Evolutionary conservation across 2,888 invertebrate genomes (phyloP), one percentile per base, ranked within the genome.

Genomic region (Cephus spinipes): DNA sequence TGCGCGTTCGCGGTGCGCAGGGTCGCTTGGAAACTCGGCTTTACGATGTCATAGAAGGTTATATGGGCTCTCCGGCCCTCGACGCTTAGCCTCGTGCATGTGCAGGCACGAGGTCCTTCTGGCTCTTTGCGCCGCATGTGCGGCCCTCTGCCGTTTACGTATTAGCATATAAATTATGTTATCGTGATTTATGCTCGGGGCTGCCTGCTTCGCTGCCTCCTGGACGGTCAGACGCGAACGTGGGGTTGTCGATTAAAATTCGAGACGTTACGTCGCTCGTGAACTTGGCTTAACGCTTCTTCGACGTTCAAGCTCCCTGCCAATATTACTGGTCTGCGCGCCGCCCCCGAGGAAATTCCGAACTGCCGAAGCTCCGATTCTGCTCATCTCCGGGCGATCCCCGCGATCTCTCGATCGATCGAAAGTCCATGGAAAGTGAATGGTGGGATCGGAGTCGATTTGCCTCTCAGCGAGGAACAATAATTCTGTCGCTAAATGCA

Each of bases 111-210:
- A 30, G 31, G 31, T 32, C 71, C 55, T 33, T 71, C 71, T 69
- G 71, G 2, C 55, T 55, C 55, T 71, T 9, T 33, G 71, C 33
- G 71, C 23, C 71, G 71, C n/a, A 30, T 71, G 32, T 71, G 71
- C 71, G 31, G 12, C 71, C 12, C 74, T 36, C 71, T 75, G 71
- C 78, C 76, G 75, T 75, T 78, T 78, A 35, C 79, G 83, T 86
- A 90, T 90, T 90, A 90, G 89, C 90, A 90, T 90, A 90, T 90
- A 90, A 90, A 90, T 90, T 90, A 90, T 89, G 88, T 85, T 89
- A 89, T 88, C 90, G 88, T 90, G 90, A 90, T 90, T 90, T 90
- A 90, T 88, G 89, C 84, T 81, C 79, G 76, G 68, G 82, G 83
- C 84, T 73, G 78, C 74, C 77, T 77, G 77, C 55, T 2, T 55